Percentiles rank a stretch among this genome's conserved stretches.
phyloP scores from a whole-genome alignment of 2,888 invertebrate species.

The Pheosia tremula region DNA sequence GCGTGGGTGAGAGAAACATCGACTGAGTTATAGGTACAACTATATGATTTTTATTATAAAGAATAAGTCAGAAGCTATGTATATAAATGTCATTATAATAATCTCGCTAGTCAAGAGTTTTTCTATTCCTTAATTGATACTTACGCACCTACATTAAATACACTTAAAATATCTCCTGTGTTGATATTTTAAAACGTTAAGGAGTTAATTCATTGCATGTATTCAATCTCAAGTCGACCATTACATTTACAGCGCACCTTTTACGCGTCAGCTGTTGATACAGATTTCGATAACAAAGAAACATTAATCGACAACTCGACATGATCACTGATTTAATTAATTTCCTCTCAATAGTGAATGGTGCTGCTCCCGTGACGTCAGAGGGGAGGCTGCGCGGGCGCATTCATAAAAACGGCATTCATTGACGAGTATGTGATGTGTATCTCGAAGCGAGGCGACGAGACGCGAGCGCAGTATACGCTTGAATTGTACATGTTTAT shows the following conservation, averaged over 20 bases:
- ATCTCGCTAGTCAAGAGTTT: too few relatives aligned
- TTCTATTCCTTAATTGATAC: too few relatives aligned
- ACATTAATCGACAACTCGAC: conserved; percentile 15
- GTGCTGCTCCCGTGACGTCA: conserved; percentile 28
- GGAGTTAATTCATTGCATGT: too few relatives aligned
- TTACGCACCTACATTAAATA: too few relatives aligned
- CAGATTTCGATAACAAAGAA: conserved; percentile 20
- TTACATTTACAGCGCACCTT: background rate
- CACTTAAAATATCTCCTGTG: too few relatives aligned
- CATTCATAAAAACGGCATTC: conserved; percentile 47
- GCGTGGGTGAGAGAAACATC: background rate
- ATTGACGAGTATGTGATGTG: conserved; percentile 38
- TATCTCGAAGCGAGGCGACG: conserved; percentile 29
- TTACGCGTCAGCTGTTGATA: conserved; percentile 11
- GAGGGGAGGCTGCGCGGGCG: conserved; percentile 14
- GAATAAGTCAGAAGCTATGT: too few relatives aligned
- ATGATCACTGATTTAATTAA: conserved; percentile 29
- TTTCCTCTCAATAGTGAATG: conserved; percentile 27
- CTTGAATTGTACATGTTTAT: conserved; percentile 37
- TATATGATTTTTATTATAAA: too few relatives aligned
- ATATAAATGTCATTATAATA: too few relatives aligned
- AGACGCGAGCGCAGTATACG: conserved; percentile 19
- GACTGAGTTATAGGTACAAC: background rate
- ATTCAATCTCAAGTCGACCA: too few relatives aligned
- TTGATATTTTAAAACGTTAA: too few relatives aligned